Conservation (phyloP, 2,797 vertebrate species). For the Helicolenus hilgendorfi region DNA sequence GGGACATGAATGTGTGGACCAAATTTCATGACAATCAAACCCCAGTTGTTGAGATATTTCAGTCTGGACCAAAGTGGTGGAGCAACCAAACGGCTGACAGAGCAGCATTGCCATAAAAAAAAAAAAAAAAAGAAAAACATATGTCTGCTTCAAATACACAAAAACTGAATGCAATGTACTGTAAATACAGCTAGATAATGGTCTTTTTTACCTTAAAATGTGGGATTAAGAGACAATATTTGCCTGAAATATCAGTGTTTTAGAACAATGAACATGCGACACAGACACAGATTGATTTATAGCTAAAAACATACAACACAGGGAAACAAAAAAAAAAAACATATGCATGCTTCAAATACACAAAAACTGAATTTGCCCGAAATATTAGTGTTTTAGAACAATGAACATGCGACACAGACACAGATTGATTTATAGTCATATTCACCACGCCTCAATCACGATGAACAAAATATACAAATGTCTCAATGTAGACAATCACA, state of each 20-base stretch:
- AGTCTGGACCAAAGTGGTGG: neutral
- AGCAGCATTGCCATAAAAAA: neutral
- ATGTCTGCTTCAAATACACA: neutral
- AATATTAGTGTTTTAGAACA: neutral
- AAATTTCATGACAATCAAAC: neutral
- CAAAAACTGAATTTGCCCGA: neutral
- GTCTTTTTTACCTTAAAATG: neutral
- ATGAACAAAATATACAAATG: slow-evolving; percentile 5
- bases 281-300: too few relatives aligned
- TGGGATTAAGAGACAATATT: neutral
- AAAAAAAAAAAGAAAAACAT: neutral
- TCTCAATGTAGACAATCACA: neutral
- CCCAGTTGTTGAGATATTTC: neutral
- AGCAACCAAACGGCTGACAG: neutral
- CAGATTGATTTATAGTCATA: neutral
- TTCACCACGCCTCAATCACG: neutral
- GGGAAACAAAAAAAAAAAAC: neutral
- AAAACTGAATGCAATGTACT: neutral
- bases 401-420: neutral
- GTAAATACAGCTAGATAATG: neutral
- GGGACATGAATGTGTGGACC: neutral
- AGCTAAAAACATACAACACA: too few relatives aligned
- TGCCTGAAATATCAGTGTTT: neutral
- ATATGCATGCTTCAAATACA: neutral
- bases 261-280: neutral